Conservation (phyloP, 2,797 vertebrate species). For the Tangara arthus region DNA sequence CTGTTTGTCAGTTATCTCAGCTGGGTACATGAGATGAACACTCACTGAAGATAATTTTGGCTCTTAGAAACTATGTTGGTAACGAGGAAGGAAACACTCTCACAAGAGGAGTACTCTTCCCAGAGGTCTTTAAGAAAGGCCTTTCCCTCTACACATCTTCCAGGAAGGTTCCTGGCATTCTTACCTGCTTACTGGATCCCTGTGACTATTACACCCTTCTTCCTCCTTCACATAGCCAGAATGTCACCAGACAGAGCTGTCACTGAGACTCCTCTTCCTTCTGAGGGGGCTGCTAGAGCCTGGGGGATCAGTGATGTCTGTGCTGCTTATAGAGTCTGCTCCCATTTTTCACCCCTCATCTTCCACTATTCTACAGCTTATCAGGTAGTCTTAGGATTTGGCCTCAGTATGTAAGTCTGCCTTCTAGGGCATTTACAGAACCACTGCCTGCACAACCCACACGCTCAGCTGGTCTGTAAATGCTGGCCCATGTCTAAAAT, state of each 20-base stretch:
- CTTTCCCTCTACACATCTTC: not conserved
- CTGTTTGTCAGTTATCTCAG: not conserved
- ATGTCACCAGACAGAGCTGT: not conserved
- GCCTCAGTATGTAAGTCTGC: not conserved
- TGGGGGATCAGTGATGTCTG: not conserved
- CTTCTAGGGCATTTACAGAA: not conserved
- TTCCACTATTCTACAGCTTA: not conserved
- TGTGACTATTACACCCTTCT: not conserved
- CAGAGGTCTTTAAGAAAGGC: not conserved
- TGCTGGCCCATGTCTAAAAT: not conserved
- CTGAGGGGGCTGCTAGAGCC: not conserved
- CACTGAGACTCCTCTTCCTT: not conserved
- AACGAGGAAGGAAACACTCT: not conserved
- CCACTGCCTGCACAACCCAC: not conserved
- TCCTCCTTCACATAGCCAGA: not conserved
- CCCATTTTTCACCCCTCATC: not conserved
- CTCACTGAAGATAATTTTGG: not conserved
- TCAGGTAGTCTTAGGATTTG: not conserved
- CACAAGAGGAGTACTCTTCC: not conserved
- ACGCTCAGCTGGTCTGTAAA: not conserved
- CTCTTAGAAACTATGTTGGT: not conserved
- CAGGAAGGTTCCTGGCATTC: not conserved
- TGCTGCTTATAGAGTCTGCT: not conserved
- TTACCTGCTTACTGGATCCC: not conserved
- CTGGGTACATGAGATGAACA: not conserved